Evolutionary conservation across 2,113 vertebrate species (phyloP).

Genomic region (Archocentrus centrarchus): DNA sequence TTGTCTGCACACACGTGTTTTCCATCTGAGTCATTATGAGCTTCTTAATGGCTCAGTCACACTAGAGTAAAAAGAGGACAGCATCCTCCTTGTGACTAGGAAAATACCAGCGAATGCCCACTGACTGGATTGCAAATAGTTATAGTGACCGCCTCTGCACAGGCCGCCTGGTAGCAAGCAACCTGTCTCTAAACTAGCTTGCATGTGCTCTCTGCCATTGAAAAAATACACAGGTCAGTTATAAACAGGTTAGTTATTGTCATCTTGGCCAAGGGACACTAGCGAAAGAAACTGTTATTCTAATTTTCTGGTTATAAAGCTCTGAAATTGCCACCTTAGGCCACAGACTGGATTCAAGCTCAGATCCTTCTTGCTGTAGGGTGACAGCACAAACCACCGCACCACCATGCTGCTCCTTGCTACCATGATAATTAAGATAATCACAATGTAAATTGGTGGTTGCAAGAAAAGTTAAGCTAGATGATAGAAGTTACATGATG

Average conservation of each 20-base stretch:
- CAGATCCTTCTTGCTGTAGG: no score
- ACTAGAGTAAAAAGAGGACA: background rate
- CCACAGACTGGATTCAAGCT: no score
- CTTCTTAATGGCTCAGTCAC: background rate
- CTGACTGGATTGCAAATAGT: background rate
- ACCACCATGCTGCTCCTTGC: no score
- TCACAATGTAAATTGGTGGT: no score
- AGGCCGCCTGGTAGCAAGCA: background rate
- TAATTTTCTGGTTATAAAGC: background rate
- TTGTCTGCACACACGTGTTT: slow-evolving; percentile 30
- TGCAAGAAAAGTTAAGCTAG: no score
- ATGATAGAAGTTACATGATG: no score
- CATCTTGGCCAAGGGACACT: background rate
- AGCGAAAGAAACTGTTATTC: background rate
- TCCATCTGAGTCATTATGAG: slow-evolving; percentile 38
- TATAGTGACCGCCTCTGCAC: background rate
- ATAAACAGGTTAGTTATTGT: background rate
- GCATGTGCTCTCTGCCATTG: background rate
- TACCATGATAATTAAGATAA: no score
- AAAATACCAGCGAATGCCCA: background rate
- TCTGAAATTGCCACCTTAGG: background rate
- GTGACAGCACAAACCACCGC: no score
- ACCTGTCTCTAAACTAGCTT: background rate
- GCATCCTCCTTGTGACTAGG: background rate
- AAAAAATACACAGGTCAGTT: background rate